phyloP scores from a whole-genome alignment of 2,888 invertebrate species.

The Drosophila imparisetae region DNA sequence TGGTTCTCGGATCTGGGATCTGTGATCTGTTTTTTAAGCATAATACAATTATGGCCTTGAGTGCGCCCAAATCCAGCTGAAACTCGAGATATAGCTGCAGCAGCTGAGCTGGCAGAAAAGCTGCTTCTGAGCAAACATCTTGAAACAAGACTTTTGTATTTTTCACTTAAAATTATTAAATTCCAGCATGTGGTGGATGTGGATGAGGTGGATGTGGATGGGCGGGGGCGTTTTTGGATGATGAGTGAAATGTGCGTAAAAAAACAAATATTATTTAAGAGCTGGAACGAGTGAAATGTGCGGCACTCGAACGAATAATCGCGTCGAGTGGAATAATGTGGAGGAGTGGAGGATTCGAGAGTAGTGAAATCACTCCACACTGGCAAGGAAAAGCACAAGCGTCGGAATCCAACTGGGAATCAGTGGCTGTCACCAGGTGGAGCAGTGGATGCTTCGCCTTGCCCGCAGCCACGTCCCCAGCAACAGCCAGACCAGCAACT shows the following conservation, averaged over 20 bases:
- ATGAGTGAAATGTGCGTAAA: slow-evolving; percentile 30
- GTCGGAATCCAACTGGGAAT: slow-evolving; percentile 45
- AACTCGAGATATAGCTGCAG: no score
- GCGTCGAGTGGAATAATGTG: no score
- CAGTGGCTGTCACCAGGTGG: slow-evolving; percentile 42
- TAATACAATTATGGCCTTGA: no score
- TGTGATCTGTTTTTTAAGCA: neutral
- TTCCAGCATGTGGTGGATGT: slow-evolving; percentile 33
- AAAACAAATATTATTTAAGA: slow-evolving; percentile 62
- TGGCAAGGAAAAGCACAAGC: slow-evolving; percentile 13
- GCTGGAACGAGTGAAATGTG: slow-evolving; percentile 43
- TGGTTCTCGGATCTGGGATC: no score
- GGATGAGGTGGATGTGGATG: neutral
- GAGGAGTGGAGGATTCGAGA: neutral
- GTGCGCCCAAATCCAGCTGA: no score
- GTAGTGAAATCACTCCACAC: neutral
- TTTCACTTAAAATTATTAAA: slow-evolving; percentile 68
- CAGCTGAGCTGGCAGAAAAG: slow-evolving; percentile 12
- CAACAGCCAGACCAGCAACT: slow-evolving; percentile 17
- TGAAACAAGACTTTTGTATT: slow-evolving; percentile 20
- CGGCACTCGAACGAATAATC: slow-evolving; percentile 5
- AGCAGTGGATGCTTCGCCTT: no score
- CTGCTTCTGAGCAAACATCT: slow-evolving; percentile 35
- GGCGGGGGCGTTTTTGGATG: neutral
- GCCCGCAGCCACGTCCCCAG: neutral